Percentiles rank a stretch among this genome's conserved stretches.
phyloP scores from a whole-genome alignment of 2,888 invertebrate species.

The Adineta ricciae region DNA sequence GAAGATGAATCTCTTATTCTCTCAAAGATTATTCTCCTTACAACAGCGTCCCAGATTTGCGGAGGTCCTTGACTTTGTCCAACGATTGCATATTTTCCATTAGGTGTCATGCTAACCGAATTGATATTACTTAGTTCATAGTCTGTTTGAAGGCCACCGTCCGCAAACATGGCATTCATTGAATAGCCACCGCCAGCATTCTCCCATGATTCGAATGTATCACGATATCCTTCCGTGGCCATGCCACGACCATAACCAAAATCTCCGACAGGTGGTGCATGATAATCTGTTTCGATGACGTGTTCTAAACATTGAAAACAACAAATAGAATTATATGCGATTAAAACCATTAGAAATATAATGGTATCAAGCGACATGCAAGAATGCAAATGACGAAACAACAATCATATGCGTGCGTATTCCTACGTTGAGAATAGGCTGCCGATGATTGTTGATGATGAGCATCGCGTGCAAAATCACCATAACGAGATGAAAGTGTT shows the following conservation, averaged over 20 bases:
- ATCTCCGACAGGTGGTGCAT: slow-evolving; percentile 30
- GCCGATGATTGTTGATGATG: background rate
- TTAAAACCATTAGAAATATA: no score
- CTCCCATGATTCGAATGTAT: slow-evolving; percentile 16
- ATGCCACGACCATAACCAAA: slow-evolving; percentile 15
- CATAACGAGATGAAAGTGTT: background rate
- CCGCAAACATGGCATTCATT: slow-evolving; percentile 32
- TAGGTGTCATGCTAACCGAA: slow-evolving; percentile 31
- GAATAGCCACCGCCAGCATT: slow-evolving; percentile 25
- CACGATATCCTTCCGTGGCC: slow-evolving; percentile 11
- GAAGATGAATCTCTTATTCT: background rate
- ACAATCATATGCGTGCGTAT: slow-evolving; percentile 5
- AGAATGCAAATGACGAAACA: background rate
- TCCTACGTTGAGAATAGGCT: slow-evolving; percentile 13
- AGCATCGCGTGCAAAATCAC: background rate
- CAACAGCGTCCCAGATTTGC: slow-evolving; percentile 33
- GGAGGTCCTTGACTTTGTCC: slow-evolving; percentile 34
- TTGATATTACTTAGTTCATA: slow-evolving; percentile 33
- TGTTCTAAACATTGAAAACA: background rate
- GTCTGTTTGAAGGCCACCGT: slow-evolving; percentile 12
- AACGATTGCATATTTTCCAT: slow-evolving; percentile 34
- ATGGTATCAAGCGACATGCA: background rate
- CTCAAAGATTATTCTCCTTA: background rate
- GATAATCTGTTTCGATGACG: slow-evolving; percentile 21
- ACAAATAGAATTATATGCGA: no score